Conservation (phyloP, 2,888 invertebrate species). For the Oligia fasciuncula region DNA sequence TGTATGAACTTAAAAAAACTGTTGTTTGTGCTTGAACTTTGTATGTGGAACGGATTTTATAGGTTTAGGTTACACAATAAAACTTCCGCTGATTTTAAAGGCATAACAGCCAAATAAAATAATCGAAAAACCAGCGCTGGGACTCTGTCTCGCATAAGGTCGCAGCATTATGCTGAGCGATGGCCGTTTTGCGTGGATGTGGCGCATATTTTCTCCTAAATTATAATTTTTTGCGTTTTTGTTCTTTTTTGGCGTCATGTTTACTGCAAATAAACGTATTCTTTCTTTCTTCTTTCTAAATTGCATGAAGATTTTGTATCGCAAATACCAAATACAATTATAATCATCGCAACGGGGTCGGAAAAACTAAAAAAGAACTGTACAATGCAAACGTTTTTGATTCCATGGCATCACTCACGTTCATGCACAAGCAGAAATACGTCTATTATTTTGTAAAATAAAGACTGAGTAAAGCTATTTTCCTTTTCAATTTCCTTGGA, state of each 20-base stretch:
- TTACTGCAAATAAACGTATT: neutral
- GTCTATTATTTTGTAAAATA: conserved; percentile 77
- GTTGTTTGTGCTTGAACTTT: conserved; percentile 27
- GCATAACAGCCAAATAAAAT: neutral
- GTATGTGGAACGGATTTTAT: neutral
- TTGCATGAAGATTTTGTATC: neutral
- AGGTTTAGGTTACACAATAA: neutral
- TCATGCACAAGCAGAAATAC: conserved; percentile 50
- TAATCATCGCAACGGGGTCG: neutral
- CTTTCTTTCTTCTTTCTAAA: neutral
- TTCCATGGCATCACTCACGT: conserved; percentile 7
- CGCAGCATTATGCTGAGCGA: neutral
- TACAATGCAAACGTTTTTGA: conserved; percentile 16
- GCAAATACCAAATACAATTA: neutral
- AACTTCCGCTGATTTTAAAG: neutral
- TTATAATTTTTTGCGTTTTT: neutral
- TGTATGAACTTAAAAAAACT: conserved; percentile 24
- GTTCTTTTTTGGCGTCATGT: neutral
- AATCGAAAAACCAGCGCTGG: neutral
- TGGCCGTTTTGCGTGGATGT: neutral
- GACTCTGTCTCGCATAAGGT: neutral
- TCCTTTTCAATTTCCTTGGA: conserved; percentile 81
- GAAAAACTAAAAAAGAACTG: neutral
- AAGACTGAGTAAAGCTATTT: conserved; percentile 80
- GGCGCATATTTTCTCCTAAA: neutral